Evolutionary conservation across 2,113 vertebrate genomes (phyloP).

Genomic region (Upupa epops): DNA sequence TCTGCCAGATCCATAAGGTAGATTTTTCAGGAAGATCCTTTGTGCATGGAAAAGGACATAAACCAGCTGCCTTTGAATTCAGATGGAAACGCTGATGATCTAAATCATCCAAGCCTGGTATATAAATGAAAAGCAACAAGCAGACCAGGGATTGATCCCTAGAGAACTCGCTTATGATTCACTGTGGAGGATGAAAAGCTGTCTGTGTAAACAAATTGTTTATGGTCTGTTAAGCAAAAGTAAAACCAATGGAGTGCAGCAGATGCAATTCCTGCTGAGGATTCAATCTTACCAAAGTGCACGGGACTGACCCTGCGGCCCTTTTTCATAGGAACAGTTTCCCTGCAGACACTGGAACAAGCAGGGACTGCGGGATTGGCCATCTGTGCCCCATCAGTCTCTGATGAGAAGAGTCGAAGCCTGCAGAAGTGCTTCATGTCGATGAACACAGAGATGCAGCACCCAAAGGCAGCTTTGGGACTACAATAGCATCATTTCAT

Average conservation of each 20-base stretch:
- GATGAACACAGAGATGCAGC: not conserved
- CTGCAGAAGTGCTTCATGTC: not conserved
- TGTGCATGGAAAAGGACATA: not conserved
- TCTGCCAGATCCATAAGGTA: not conserved
- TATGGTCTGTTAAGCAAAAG: constrained; percentile 59
- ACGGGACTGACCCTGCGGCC: not conserved
- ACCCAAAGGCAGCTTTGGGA: not conserved
- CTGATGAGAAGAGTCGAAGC: not conserved
- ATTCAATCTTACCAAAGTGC: constrained; percentile 7
- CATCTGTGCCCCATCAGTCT: not conserved
- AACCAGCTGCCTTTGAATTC: constrained; percentile 31
- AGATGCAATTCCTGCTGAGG: constrained; percentile 47
- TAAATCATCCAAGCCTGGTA: constrained; percentile 40
- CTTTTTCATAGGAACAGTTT: not conserved
- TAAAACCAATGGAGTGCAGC: constrained; percentile 32
- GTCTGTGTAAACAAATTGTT: constrained; percentile 68
- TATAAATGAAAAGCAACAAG: constrained; percentile 41
- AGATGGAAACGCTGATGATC: not conserved
- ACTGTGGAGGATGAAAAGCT: constrained; percentile 51
- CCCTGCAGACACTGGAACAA: not conserved
- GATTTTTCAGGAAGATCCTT: constrained; percentile 22
- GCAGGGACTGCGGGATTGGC: not conserved
- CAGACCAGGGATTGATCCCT: constrained; percentile 41
- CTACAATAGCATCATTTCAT: accelerated
- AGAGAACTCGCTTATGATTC: constrained; percentile 10